Evolutionary conservation across 2,888 invertebrate species (phyloP).

Genomic region (Philonicus albiceps): DNA sequence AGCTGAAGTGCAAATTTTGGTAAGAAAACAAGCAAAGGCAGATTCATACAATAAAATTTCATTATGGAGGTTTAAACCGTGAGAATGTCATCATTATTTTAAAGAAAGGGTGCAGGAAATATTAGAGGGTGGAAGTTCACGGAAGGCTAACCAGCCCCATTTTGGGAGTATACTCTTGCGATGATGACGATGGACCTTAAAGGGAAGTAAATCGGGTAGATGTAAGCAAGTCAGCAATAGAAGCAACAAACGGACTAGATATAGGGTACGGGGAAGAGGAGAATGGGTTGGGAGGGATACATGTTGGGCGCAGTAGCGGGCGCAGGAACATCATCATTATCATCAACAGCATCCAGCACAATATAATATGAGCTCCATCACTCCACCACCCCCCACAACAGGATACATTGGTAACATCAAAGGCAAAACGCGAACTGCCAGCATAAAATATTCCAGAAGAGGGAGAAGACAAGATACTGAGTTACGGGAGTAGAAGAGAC

Average conservation of each 20-base stretch:
- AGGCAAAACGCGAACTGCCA: background rate
- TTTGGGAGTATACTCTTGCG: background rate
- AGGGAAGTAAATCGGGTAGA: background rate
- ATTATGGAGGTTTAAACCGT: background rate
- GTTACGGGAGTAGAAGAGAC: background rate
- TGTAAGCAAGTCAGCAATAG: background rate
- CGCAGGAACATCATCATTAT: background rate
- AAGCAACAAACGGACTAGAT: background rate
- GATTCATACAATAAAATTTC: constrained; percentile 31
- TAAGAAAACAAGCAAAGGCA: background rate
- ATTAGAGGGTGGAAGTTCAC: background rate
- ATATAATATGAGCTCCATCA: background rate
- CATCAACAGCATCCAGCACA: background rate
- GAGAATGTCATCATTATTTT: constrained; percentile 25
- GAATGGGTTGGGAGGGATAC: background rate
- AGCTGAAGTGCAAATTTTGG: background rate
- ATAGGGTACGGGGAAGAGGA: background rate
- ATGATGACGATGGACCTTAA: background rate
- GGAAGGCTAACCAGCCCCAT: background rate
- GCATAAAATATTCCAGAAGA: background rate
- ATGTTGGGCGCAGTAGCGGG: background rate
- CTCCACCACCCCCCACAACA: background rate
- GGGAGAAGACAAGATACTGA: background rate
- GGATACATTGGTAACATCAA: background rate
- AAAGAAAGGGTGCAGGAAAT: background rate